Evolutionary conservation across 2,888 invertebrate species (phyloP).

Genomic region (Acronicta aceris): DNA sequence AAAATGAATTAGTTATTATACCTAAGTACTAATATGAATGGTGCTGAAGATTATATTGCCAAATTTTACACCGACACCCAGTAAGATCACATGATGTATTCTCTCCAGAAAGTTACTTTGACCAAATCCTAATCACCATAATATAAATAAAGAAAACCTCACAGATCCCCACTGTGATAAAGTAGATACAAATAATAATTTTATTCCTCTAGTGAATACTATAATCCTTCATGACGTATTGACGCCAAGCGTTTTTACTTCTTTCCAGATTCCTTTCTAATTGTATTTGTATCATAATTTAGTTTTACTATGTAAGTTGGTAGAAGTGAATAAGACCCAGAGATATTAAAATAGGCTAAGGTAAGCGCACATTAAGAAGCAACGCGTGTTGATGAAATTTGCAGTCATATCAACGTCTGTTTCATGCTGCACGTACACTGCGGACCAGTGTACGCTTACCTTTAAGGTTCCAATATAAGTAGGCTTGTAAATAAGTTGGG

Average conservation of each 20-base stretch:
- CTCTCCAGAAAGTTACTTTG: slow-evolving; percentile 15
- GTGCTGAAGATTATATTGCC: not conserved
- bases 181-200: slow-evolving; percentile 72
- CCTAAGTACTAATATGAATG: not conserved
- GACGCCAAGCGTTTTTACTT: slow-evolving; percentile 58
- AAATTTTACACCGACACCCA: not conserved
- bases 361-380: not conserved
- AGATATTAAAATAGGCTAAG: not conserved
- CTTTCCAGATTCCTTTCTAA: slow-evolving; percentile 47
- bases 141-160: slow-evolving; percentile 72
- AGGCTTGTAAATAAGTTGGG: too few species aligned
- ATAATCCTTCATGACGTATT: slow-evolving; percentile 61
- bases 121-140: slow-evolving; percentile 2
- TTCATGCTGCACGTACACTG: not conserved
- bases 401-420: not conserved
- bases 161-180: slow-evolving; percentile 79
- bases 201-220: slow-evolving; percentile 66
- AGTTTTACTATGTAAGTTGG: slow-evolving; percentile 33
- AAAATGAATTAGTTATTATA: too few species aligned
- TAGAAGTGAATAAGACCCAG: slow-evolving; percentile 33
- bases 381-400: not conserved
- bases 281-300: slow-evolving; percentile 39
- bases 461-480: too few species aligned
- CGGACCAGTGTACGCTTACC: not conserved
- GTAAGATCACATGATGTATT: not conserved